Evolutionary conservation across 1,140 invertebrate species (phyloP).

Genomic region (Bacillus rossius): DNA sequence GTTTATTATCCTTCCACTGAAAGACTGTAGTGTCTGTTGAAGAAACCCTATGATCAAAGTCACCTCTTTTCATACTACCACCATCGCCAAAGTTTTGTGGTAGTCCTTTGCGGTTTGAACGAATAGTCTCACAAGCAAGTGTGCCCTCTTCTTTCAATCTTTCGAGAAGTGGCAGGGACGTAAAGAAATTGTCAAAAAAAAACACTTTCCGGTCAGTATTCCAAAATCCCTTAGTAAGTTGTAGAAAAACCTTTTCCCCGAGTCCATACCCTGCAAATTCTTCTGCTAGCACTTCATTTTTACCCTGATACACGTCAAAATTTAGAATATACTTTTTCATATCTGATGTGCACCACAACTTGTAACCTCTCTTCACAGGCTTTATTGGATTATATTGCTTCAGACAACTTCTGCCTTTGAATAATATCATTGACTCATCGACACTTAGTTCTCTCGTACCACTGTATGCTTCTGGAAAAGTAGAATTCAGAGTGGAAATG

Average conservation of each 20-base stretch:
- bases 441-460: conserved; percentile 15
- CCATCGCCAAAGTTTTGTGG: background rate
- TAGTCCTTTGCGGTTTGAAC: conserved; percentile 8
- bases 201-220: conserved; percentile 2
- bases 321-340: conserved; percentile 14
- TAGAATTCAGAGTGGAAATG: conserved; percentile 9
- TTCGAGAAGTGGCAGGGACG: conserved; percentile 12
- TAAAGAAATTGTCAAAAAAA: conserved; percentile 18
- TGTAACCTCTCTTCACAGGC: conserved; percentile 19
- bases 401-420: conserved; percentile 16
- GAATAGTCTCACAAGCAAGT: conserved; percentile 7
- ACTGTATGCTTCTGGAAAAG: conserved; percentile 11
- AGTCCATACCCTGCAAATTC: conserved; percentile 1
- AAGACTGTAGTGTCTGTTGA: conserved; percentile 7
- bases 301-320: conserved; percentile 21
- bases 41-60: conserved; percentile 9
- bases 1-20: conserved; percentile 18
- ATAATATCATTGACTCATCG: conserved; percentile 20
- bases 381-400: conserved; percentile 17
- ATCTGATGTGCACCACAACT: conserved; percentile 16
- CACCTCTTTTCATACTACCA: conserved; percentile 4
- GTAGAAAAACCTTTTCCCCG: conserved; percentile 12
- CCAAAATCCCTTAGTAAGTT: conserved; percentile 13
- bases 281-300: conserved; percentile 13
- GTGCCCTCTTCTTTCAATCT: conserved; percentile 7